Base-by-base conservation (phyloP, 2,797 vertebrate species). In the Nothura maculosa region DNA sequence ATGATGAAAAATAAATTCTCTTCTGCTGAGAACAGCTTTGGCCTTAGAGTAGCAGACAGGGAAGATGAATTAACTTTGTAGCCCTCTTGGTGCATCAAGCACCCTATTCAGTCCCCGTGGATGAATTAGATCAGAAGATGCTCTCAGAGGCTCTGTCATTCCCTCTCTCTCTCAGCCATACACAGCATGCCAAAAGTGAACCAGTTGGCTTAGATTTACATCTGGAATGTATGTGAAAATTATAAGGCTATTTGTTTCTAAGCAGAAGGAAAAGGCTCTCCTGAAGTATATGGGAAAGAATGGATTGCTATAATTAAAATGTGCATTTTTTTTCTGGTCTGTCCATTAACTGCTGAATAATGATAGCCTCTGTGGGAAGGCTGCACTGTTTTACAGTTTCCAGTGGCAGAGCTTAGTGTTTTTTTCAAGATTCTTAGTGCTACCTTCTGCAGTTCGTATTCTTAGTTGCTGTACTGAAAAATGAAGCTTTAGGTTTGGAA, bases 341-440 rank as follows among this genome's bases (percentile, higher is more conserved):
- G 54, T 92, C 90, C 87, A 95, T 93, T 91, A 92, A 89, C 92
- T 94, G 92, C 61, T 91, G 95, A 92, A 88, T 90, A 91, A 74
- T 92, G 92, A 85, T 84, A 91, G 87, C 86, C 95, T 80, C 79
- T 94, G 92, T 80, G 77, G 73, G 70, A 73, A 70, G 60, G 58
- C 30, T 78, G 76, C 72, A 91, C 87, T 85, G 60, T 70, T 86
- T 85, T 79, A 93, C 57, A 73, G 57, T 92, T 94, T 96, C 89
- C 78, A 93, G 64, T 81, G 45, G 11, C 47, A 85, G 40, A 79
- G n/a, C 34, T 92, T 47, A 72, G 8, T 7, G 4, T 73, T 91
- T 83, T 85, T 91, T 62, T 62, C 70, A 73, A 57, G 32, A 74
- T 82, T 88, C 75, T 94, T 60, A 38, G 10, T 40, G 30, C 34